These are phyloP conservation scores for Petrolisthes manimaculis DNA, from an alignment of 2,888 invertebrate genomes.

Conservation along the genomic window DNA sequence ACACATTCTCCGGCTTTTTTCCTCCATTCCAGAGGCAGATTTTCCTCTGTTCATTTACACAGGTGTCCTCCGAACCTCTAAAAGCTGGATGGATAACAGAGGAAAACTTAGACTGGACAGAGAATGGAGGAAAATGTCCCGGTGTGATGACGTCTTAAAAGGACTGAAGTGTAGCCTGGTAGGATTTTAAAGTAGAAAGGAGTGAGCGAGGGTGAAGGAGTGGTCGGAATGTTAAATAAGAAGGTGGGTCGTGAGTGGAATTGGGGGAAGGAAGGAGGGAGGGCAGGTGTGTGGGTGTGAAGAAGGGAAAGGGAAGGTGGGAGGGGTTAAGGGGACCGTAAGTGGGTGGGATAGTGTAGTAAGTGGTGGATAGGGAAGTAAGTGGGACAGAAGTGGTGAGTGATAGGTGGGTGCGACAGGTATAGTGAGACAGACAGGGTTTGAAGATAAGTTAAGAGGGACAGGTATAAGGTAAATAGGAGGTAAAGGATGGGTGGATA, in stretches of 20 bases:
- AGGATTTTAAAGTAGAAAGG: background rate
- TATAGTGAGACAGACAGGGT: background rate
- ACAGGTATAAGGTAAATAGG: background rate
- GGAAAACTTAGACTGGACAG: background rate
- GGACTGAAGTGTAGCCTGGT: background rate
- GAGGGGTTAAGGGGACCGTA: background rate
- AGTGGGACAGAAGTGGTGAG: background rate
- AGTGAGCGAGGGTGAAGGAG: background rate
- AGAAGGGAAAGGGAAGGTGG: background rate
- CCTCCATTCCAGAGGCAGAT: conserved; percentile 1
- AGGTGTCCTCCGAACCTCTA: no score
- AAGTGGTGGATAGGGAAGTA: background rate
- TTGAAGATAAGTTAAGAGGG: background rate
- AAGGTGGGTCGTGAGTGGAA: background rate
- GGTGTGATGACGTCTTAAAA: background rate
- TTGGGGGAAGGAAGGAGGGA: background rate
- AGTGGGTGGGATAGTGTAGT: background rate
- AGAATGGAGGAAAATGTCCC: background rate
- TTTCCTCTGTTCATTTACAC: no score
- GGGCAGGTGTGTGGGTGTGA: background rate
- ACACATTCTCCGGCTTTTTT: background rate
- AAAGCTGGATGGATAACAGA: background rate
- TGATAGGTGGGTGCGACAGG: background rate
- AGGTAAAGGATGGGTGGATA: background rate
- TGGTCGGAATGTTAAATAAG: background rate